Base-by-base conservation (phyloP, 2,113 vertebrate species). In the Pelecanus crispus region DNA sequence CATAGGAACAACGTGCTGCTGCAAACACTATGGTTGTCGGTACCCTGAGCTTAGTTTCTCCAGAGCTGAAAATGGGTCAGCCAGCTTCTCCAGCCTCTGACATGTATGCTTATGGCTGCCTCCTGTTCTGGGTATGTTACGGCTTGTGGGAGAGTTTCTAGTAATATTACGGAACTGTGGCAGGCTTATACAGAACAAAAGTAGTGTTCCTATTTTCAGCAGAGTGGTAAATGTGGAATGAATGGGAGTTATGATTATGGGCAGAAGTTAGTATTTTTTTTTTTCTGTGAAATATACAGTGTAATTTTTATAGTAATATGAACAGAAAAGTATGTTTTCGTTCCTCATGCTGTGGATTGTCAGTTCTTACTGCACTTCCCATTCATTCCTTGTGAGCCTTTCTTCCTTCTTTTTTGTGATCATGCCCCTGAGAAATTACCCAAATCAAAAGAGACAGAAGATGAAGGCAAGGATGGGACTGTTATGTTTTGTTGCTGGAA, bases 101-200 rank as follows among this genome's bases (percentile, higher is more conserved):
- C 92, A 97, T 99, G 90, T 99, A 98, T 92, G 98, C 98, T 47
- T 98, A 98, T 58, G 98, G 98, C 71, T 98, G 98, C 79, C 97
- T 98, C 81, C 94, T 99, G 49, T 95, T 98, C 61, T 98, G 98
- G 98, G 98, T 98, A 98, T 44, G 98, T 96, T 91, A 45, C 6
- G 74, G 92, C 78, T 59, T 80, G 19, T 75, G 86, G 18, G 45
- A 94, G 36, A 58, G 34, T 52, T 82, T 73, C 49, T 66, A 7
- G 12, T 34, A 67, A 83, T 67, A 25, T 38, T 18, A 61, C 13
- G 22, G 56, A 87, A 49, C 22, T 58, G 31, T 61, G 62, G 40
- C 26, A 50, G 68, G 24, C 14, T 67, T 86, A 28, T 26, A 44
- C 42, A 79, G 40, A 75, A 32, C 52, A 66, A 77, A 52, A 6